A percentile compares a stretch with the other conserved stretches of the same genome.
Evolutionary conservation across 2,113 vertebrate species (phyloP).

Genomic region (Nibea albiflora): DNA sequence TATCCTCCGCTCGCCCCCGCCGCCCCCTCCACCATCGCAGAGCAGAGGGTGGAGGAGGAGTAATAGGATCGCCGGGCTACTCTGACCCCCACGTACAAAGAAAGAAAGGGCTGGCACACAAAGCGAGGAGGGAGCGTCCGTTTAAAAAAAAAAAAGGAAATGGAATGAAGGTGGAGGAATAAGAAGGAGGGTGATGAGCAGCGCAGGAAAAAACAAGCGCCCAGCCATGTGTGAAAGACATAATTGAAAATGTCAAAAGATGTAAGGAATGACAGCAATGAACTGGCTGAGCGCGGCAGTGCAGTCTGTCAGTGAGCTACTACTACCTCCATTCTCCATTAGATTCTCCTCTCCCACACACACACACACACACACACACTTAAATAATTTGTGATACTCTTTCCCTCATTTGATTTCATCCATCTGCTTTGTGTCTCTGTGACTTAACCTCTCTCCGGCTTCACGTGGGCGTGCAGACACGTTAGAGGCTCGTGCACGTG

Average conservation of each 20-base stretch:
- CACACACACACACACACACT: conserved; percentile 38
- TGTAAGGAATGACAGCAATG: conserved; percentile 85
- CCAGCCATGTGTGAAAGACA: conserved; percentile 84
- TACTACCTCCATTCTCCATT: conserved; percentile 50
- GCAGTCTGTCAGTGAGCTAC: conserved; percentile 74
- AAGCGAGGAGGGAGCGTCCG: conserved; percentile 63
- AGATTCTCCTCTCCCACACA: conserved; percentile 37
- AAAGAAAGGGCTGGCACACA: conserved; percentile 59
- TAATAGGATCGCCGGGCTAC: conserved; percentile 73
- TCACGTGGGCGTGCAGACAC: conserved; percentile 18
- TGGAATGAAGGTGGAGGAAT: conserved; percentile 66
- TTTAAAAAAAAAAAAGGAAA: conserved; percentile 75
- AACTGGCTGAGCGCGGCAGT: conserved; percentile 77
- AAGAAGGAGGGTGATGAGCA: conserved; percentile 60
- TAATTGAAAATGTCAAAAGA: conserved; percentile 88
- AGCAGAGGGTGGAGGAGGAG: conserved; percentile 16
- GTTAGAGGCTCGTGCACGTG: no score
- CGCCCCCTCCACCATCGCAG: conserved; percentile 26
- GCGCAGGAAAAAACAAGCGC: conserved; percentile 56
- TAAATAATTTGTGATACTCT: conserved; percentile 56
- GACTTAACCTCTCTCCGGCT: conserved; percentile 49
- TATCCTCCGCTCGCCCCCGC: conserved; percentile 17
- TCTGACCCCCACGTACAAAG: conserved; percentile 76
- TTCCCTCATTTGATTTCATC: conserved; percentile 68
- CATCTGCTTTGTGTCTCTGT: conserved; percentile 59